Base-by-base conservation (phyloP, 2,113 vertebrate genomes). In the Chionodraco myersi region DNA sequence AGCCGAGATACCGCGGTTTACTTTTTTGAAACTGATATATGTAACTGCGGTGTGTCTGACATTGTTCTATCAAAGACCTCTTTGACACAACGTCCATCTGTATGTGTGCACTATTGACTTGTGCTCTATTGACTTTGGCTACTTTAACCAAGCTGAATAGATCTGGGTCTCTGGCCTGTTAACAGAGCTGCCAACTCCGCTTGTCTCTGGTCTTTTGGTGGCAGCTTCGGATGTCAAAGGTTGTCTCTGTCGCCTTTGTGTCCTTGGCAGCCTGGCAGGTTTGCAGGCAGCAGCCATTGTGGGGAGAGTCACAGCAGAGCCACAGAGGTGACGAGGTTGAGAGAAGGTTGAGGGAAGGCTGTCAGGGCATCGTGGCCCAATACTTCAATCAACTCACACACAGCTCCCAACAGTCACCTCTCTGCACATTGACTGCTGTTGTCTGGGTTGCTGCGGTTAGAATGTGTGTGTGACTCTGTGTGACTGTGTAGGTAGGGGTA, bases 181-280 rank as follows among this genome's bases (percentile, higher is more conserved):
- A 91, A 83, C 91, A 84, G 82, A 92, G 90, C 92, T 93, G 92
- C 93, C 93, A 94, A 83, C 87, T 90, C 52, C 76, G 86, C 91
- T 92, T 92, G 89, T 91, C 86, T 92, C 85, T 91, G 88, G 91
- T 87, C 90, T 91, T 91, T 91, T 91, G 89, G 92, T 91, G 87
- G 91, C 84, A 82, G 90, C 80, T 80, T 90, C 90, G 76, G 75
- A 88, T 91, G 93, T 94, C 93, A 92, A 92, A 94, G 93, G 92
- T 94, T 90, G 91, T 76, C 69, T 82, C 68, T 58, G 89, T 78
- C 60, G 69, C 81, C 90, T 93, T 93, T 94, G 92, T 93, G 91
- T 92, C 90, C 92, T 88, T 89, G 91, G 93, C 88, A 88, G 89
- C 87, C 85, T 90, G 88, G 92, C 91, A 92, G 91, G 83, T 91